Evolutionary conservation across 2,797 vertebrate genomes (phyloP).

Genomic region (Sorex maritimensis): DNA sequence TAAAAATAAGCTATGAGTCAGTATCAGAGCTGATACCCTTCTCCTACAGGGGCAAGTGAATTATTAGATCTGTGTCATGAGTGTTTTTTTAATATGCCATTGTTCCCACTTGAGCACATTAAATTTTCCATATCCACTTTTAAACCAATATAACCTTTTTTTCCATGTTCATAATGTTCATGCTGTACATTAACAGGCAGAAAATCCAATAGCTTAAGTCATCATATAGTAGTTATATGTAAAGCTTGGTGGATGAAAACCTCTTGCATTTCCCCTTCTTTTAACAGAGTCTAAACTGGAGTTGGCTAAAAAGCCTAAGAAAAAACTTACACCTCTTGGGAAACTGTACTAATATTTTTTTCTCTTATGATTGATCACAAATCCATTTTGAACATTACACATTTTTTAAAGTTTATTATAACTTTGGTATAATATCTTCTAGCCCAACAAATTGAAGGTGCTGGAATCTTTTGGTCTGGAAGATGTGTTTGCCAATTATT

Average conservation of each 20-base stretch:
- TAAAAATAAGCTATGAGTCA: slow-evolving; percentile 92
- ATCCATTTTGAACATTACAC: slow-evolving; percentile 85
- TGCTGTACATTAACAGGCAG: slow-evolving; percentile 89
- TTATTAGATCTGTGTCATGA: slow-evolving; percentile 93
- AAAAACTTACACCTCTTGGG: slow-evolving; percentile 73
- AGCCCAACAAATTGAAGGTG: slow-evolving; percentile 89
- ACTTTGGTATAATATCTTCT: slow-evolving; percentile 84
- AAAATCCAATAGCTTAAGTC: slow-evolving; percentile 89
- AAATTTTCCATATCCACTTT: slow-evolving; percentile 92
- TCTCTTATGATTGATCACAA: slow-evolving; percentile 87
- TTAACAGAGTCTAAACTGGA: slow-evolving; percentile 66
- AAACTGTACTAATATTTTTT: slow-evolving; percentile 86
- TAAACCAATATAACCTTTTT: slow-evolving; percentile 90
- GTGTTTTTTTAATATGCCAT: slow-evolving; percentile 92
- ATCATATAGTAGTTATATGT: slow-evolving; percentile 88
- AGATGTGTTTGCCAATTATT: slow-evolving; percentile 92
- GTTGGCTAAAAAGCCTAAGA: slow-evolving; percentile 61
- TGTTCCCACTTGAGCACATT: slow-evolving; percentile 91
- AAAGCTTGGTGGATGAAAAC: slow-evolving; percentile 89
- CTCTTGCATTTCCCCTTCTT: slow-evolving; percentile 83
- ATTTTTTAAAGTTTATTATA: slow-evolving; percentile 87
- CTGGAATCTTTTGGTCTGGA: slow-evolving; percentile 88
- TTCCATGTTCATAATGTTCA: slow-evolving; percentile 89
- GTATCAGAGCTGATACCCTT: slow-evolving; percentile 90
- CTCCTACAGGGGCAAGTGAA: slow-evolving; percentile 91